Percentiles rank a stretch among this genome's conserved stretches.
These are phyloP conservation scores for Cryptocheilus praepositus DNA, from an alignment of 2,888 invertebrate species.

Conservation along the genomic window DNA sequence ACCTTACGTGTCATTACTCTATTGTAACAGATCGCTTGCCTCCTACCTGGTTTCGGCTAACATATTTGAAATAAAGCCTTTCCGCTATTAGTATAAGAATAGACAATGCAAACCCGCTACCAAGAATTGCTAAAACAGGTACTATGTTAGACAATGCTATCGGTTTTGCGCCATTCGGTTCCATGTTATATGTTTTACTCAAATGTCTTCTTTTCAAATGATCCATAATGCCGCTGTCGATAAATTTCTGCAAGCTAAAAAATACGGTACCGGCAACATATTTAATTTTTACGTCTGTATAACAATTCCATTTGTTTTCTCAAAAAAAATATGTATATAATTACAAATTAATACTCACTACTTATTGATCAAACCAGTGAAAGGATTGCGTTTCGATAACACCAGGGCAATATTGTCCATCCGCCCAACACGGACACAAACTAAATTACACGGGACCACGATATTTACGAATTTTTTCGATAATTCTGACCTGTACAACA, in stretches of 20 bases:
- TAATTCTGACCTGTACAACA: neutral
- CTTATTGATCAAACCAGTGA: slow-evolving; percentile 50
- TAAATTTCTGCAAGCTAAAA: slow-evolving; percentile 7
- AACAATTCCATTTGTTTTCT: too few relatives aligned
- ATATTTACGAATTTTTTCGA: neutral
- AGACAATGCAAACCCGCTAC: neutral
- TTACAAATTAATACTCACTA: slow-evolving; percentile 40
- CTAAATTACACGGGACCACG: slow-evolving; percentile 44
- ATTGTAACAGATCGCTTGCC: too few relatives aligned
- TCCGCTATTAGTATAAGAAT: neutral
- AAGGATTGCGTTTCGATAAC: slow-evolving; percentile 45
- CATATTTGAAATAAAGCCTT: neutral
- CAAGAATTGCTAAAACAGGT: neutral
- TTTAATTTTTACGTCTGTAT: too few relatives aligned
- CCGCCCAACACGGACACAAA: slow-evolving; percentile 38
- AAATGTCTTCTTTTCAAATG: neutral
- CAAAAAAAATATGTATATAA: neutral
- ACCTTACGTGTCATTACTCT: too few relatives aligned
- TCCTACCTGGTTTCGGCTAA: too few relatives aligned
- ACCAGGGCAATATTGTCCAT: slow-evolving; percentile 50
- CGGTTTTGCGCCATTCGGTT: neutral
- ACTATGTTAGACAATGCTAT: neutral
- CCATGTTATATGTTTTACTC: neutral
- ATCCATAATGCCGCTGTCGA: slow-evolving; percentile 4
- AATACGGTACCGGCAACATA: neutral